Evolutionary conservation across 2,797 vertebrate species (phyloP).

Genomic region (Acanthurus tractus): DNA sequence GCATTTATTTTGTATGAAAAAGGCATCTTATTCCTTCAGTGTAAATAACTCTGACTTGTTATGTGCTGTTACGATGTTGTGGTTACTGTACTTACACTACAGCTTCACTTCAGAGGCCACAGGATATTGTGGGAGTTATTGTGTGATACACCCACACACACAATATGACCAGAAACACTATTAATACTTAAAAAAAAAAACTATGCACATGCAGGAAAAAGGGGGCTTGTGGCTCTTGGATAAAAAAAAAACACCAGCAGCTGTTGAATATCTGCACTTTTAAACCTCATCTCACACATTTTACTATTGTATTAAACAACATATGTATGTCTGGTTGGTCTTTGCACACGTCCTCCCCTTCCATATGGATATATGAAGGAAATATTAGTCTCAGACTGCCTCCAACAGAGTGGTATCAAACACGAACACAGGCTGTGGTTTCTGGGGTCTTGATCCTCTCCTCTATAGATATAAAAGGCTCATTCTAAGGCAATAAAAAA

Average conservation of each 20-base stretch:
- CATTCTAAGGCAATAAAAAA: too few relatives aligned
- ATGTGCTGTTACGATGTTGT: slow-evolving; percentile 14
- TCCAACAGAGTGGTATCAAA: background rate
- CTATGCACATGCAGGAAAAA: slow-evolving; percentile 1
- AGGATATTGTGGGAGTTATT: slow-evolving; percentile 43
- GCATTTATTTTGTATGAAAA: slow-evolving; percentile 3
- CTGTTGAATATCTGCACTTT: slow-evolving; percentile 3
- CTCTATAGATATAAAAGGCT: too few relatives aligned
- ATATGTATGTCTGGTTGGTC: background rate
- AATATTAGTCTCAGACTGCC: background rate
- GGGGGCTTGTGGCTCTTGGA: background rate
- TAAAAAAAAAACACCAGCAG: background rate
- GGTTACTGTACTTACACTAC: slow-evolving; percentile 23
- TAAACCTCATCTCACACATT: background rate
- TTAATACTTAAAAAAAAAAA: slow-evolving; percentile 19
- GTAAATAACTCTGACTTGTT: slow-evolving; percentile 26
- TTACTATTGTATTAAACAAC: background rate
- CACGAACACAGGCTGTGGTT: background rate
- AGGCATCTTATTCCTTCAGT: background rate
- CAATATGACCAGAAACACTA: slow-evolving; percentile 20
- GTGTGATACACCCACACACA: slow-evolving; percentile 41
- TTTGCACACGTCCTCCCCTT: background rate
- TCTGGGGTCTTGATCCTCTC: background rate
- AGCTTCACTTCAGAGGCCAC: slow-evolving; percentile 36
- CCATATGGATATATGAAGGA: background rate